A percentile compares a stretch with the other conserved stretches of the same genome.
These are phyloP conservation scores for Samia ricini DNA, from an alignment of 1,140 invertebrate species.

Conservation along the genomic window DNA sequence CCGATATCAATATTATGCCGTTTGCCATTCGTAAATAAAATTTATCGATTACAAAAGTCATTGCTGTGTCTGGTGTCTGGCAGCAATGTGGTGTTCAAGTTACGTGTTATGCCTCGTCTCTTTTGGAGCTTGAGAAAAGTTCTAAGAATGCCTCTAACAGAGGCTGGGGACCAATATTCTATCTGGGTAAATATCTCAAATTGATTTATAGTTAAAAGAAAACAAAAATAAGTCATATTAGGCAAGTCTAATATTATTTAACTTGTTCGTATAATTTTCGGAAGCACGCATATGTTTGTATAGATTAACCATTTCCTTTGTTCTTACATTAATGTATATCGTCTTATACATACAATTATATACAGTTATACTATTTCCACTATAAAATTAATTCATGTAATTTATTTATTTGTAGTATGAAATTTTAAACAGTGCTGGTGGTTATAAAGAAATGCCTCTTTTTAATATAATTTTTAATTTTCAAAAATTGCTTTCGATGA, in stretches of 20 bases:
- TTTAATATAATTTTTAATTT: too few species aligned
- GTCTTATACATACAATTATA: too few species aligned
- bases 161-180: slow-evolving; percentile 69
- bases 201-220: background rate
- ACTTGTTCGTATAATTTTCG: background rate
- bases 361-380: too few species aligned
- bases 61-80: slow-evolving; percentile 24
- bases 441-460: too few species aligned
- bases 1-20: background rate
- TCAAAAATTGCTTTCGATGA: too few species aligned
- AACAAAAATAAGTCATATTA: background rate
- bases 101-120: slow-evolving; percentile 45
- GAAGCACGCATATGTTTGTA: background rate
- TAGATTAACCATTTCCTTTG: too few species aligned
- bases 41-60: slow-evolving; percentile 1
- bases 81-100: slow-evolving; percentile 43
- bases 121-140: slow-evolving; percentile 50
- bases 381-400: too few species aligned
- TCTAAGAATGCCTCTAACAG: slow-evolving; percentile 61
- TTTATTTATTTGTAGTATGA: too few species aligned
- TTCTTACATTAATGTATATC: too few species aligned
- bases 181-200: slow-evolving; percentile 55
- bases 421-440: too few species aligned
- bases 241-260: background rate
- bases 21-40: background rate